Evolutionary conservation across 1,140 invertebrate genomes (phyloP).

Genomic region (Solenopsis invicta): DNA sequence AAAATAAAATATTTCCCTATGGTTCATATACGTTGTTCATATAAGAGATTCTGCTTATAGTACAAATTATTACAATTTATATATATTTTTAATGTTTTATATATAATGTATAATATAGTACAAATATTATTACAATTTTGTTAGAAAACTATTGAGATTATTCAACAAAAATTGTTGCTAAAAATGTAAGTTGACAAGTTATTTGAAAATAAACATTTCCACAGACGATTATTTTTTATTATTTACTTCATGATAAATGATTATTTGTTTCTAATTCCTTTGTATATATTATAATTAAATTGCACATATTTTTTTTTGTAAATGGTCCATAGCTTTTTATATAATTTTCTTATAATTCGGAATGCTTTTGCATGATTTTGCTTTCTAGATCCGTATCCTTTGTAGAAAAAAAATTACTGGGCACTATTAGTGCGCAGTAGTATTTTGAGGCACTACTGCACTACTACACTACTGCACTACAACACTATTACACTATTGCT

Average conservation of each 20-base stretch:
- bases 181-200: background rate
- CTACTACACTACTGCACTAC: no score
- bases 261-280: background rate
- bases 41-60: slow-evolving; percentile 13
- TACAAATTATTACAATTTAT: slow-evolving; percentile 7
- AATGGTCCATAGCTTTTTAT: background rate
- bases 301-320: slow-evolving; percentile 10
- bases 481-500: no score
- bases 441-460: no score
- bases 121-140: background rate
- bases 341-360: slow-evolving; percentile 88
- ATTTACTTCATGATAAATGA: slow-evolving; percentile 21
- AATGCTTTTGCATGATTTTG: slow-evolving; percentile 92
- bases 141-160: slow-evolving; percentile 4
- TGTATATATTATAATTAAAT: slow-evolving; percentile 23
- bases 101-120: no score
- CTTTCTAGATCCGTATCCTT: slow-evolving; percentile 92
- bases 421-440: no score
- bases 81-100: slow-evolving; percentile 26
- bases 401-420: no score
- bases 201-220: slow-evolving; percentile 22
- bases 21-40: background rate
- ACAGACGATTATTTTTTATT: background rate
- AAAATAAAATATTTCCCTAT: slow-evolving; percentile 43
- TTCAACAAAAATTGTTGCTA: slow-evolving; percentile 5